Evolutionary conservation across 2,797 vertebrate genomes (phyloP), one percentile per base, ranked within the genome.

Genomic region (Morelia viridis): DNA sequence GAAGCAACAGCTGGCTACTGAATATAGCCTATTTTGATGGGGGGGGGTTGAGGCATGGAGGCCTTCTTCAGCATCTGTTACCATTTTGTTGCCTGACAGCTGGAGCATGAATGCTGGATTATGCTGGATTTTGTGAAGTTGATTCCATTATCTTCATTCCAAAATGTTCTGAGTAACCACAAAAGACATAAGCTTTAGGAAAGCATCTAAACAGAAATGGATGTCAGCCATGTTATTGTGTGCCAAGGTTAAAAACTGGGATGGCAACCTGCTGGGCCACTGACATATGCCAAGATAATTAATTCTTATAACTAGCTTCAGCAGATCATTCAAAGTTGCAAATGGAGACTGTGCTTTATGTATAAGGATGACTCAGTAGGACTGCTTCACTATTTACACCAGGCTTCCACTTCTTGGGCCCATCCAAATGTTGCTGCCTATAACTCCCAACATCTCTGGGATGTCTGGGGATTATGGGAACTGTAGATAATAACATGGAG

Each of bases 1-100:
- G 1, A n/a, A n/a, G 71, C 9, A 91, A 93, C 92, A 95, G 89
- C 92, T 91, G 91, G 93, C 56, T 7, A 0, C 0, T 68, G 46
- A 88, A 5, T 35, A 83, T 61, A 68, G 12, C 0, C 41, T 71
- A 60, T 92, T 94, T 11, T 31, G 90, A 92, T 94, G 26, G 68
- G 24, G 83, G 60, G 24, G 83, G 87, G 58, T 41, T 41, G 26
- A 84, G 89, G 61, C 26, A 5, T 76, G 15, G n/a, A 92, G 56
- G 58, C 28, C 57, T 93, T 90, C 90, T 92, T 91, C 87, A 93
- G 93, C 89, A 93, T 87, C 94, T 95, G 94, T 93, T 96, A 91
- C 56, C 89, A 80, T 84, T 91, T 91, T 89, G 84, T 87, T 85
- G 15, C 90, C 68, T 60, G 93, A 90, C 68, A 96, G 90, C 92